Evolutionary conservation across 2,888 invertebrate species (phyloP).

Genomic region (Meliscaeva auricollis): DNA sequence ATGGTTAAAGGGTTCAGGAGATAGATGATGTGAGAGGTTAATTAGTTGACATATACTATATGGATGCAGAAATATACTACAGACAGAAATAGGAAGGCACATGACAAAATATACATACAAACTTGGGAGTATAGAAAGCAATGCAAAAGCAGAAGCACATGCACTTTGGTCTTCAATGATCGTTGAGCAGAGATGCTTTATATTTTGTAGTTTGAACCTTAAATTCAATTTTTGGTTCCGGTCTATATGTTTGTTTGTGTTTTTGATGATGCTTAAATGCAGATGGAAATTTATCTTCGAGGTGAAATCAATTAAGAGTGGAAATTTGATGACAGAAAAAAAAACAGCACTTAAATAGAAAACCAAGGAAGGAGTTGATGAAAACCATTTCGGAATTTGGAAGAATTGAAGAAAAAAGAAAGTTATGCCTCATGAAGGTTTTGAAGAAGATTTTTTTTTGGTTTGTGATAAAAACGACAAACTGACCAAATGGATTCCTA

Average conservation of each 20-base stretch:
- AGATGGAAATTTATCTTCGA: conserved; percentile 14
- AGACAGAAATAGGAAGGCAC: conserved; percentile 26
- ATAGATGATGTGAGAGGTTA: conserved; percentile 70
- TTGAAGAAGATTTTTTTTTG: too few species aligned
- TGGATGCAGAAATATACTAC: neutral
- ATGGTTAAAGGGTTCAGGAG: conserved; percentile 53
- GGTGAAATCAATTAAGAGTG: conserved; percentile 22
- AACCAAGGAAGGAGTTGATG: too few species aligned
- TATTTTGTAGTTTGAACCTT: conserved; percentile 7
- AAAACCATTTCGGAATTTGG: too few species aligned
- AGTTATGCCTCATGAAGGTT: too few species aligned
- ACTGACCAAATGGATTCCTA: too few species aligned
- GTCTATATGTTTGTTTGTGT: conserved; percentile 6
- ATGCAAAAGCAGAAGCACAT: conserved; percentile 46
- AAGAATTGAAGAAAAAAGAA: too few species aligned
- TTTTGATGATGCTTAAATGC: conserved; percentile 13
- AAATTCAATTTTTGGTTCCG: conserved; percentile 6
- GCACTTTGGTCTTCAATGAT: conserved; percentile 18
- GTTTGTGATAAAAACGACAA: too few species aligned
- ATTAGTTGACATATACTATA: conserved; percentile 69
- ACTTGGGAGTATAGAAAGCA: conserved; percentile 57
- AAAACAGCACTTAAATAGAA: too few species aligned
- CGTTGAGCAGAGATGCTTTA: neutral
- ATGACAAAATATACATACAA: conserved; percentile 61
- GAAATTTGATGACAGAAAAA: neutral